phyloP scores from a whole-genome alignment of 2,888 invertebrate species.

The Oscheius onirici region DNA sequence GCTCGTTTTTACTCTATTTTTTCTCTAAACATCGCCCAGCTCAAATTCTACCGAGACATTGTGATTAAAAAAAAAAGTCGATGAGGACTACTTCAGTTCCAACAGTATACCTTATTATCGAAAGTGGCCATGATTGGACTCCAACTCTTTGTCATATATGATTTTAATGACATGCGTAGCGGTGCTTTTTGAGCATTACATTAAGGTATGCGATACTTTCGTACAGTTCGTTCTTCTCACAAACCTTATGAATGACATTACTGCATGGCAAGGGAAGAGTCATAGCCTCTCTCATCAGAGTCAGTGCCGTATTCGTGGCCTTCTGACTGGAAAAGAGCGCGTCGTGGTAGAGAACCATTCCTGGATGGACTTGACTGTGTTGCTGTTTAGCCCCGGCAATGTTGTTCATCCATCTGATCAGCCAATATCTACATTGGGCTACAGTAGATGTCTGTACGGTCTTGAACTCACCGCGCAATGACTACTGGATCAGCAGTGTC shows the following conservation, averaged over 20 bases:
- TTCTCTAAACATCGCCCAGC: too few species aligned
- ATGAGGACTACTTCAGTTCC: too few species aligned
- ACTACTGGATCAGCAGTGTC: conserved; percentile 70
- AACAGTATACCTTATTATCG: too few species aligned
- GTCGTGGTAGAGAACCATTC: conserved; percentile 58
- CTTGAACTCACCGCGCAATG: conserved; percentile 57
- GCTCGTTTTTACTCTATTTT: too few species aligned
- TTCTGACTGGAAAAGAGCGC: conserved; percentile 58
- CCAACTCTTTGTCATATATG: too few species aligned
- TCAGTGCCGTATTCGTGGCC: conserved; percentile 66
- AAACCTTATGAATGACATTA: conserved; percentile 68
- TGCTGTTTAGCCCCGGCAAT: conserved; percentile 60
- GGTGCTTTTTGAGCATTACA: too few species aligned
- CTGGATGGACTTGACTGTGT: conserved; percentile 47
- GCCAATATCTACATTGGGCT: conserved; percentile 55
- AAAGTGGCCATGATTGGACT: too few species aligned
- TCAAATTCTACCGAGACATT: too few species aligned
- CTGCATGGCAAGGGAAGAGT: conserved; percentile 66
- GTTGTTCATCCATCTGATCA: conserved; percentile 70
- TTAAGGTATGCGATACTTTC: too few species aligned
- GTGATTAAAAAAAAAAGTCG: too few species aligned
- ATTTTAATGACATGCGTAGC: too few species aligned
- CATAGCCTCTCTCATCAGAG: conserved; percentile 69
- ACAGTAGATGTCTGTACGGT: neutral
- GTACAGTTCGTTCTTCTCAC: too few species aligned